Conservation (phyloP, 2,797 vertebrate genomes). For the Syngnathus rostellatus region DNA sequence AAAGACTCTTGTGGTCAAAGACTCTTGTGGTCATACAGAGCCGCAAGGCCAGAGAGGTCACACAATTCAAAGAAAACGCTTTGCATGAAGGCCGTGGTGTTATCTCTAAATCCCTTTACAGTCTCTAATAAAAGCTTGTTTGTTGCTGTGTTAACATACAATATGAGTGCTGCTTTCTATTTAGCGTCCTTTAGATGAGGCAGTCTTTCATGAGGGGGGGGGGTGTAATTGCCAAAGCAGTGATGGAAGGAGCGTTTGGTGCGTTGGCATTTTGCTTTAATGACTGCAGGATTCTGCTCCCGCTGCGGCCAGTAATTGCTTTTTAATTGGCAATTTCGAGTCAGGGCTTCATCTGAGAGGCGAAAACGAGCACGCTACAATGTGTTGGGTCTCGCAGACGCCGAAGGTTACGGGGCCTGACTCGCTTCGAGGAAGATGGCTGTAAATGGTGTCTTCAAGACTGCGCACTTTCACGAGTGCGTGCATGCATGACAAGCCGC, state of each 20-base stretch:
- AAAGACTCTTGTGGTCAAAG: constrained; percentile 1
- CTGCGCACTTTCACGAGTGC: constrained; percentile 46
- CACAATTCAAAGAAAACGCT: constrained; percentile 49
- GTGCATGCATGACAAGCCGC: constrained; percentile 27
- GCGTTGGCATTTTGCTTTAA: constrained; percentile 68
- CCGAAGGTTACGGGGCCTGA: constrained; percentile 51
- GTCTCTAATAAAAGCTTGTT: constrained; percentile 22
- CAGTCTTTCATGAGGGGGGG: constrained; percentile 35
- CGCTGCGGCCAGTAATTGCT: constrained; percentile 72
- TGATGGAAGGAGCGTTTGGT: constrained; percentile 42
- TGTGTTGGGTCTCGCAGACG: constrained; percentile 53
- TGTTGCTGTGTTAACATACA: constrained; percentile 19
- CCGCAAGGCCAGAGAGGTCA: constrained; percentile 13
- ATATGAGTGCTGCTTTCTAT: constrained; percentile 23
- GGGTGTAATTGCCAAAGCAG: constrained; percentile 33
- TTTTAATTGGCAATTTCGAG: constrained; percentile 76
- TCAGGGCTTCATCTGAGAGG: constrained; percentile 71
- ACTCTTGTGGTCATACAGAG: constrained; percentile 20
- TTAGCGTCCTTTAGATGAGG: constrained; percentile 39
- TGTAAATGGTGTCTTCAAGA: constrained; percentile 53
- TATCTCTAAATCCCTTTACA: constrained; percentile 17
- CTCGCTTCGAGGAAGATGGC: constrained; percentile 46
- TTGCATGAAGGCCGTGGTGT: constrained; percentile 22
- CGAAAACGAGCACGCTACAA: constrained; percentile 62
- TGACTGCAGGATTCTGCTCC: constrained; percentile 66